Evolutionary conservation across 2,797 vertebrate species (phyloP).

Genomic region (Chelonia mydas): DNA sequence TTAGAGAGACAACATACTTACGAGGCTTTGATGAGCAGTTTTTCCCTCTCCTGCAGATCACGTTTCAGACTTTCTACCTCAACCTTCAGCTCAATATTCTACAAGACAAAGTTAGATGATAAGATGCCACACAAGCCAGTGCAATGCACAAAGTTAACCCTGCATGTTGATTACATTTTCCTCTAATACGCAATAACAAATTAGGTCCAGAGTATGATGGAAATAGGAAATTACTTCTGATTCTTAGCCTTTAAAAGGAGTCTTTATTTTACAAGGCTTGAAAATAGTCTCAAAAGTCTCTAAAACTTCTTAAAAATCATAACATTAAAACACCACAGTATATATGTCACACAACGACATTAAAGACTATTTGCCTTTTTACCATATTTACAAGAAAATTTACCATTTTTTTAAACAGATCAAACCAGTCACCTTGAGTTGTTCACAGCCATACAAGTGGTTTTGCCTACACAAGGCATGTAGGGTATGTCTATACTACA

Average conservation of each 20-base stretch:
- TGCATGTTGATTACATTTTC: neutral
- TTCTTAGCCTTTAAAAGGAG: constrained; percentile 26
- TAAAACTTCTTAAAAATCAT: constrained; percentile 48
- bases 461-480: neutral
- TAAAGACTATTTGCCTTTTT: constrained; percentile 59
- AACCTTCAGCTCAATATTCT: constrained; percentile 99
- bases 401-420: constrained; percentile 46
- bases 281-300: constrained; percentile 59
- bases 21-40: constrained; percentile 95
- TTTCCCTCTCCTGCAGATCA: constrained; percentile 93
- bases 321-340: constrained; percentile 53
- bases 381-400: constrained; percentile 52
- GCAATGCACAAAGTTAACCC: neutral
- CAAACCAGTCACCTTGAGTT: constrained; percentile 57
- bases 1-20: constrained; percentile 76
- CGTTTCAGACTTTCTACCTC: constrained; percentile 96
- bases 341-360: constrained; percentile 56
- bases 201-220: neutral
- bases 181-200: neutral
- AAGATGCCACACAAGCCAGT: neutral
- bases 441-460: constrained; percentile 50
- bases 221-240: constrained; percentile 38
- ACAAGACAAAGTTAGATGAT: constrained; percentile 16
- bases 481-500: neutral
- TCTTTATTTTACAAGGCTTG: constrained; percentile 19